Evolutionary conservation across 2,888 invertebrate genomes (phyloP).

Genomic region (Drosophila falleni): DNA sequence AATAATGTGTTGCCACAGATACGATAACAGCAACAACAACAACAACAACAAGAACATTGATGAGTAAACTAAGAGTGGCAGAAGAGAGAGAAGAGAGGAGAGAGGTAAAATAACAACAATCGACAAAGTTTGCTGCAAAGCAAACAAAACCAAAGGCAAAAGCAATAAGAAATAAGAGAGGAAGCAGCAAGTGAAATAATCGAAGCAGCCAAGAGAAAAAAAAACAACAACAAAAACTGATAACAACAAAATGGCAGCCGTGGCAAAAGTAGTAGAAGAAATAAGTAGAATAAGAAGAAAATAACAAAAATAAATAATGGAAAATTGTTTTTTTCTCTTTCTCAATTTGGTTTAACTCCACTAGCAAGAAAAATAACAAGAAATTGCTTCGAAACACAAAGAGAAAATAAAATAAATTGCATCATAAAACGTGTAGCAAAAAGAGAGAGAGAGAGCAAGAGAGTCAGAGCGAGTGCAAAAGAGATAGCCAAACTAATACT

Average conservation of each 20-base stretch:
- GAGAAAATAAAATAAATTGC: conserved; percentile 78
- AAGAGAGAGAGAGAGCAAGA: conserved; percentile 9
- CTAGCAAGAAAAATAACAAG: conserved; percentile 70
- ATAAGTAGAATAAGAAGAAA: conserved; percentile 49
- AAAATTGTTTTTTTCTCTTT: conserved; percentile 79
- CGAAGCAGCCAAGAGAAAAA: conserved; percentile 64
- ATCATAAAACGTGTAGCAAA: conserved; percentile 65
- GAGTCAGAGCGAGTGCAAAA: not conserved
- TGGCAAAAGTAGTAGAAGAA: conserved; percentile 48
- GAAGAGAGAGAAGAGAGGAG: not conserved
- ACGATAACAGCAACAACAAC: conserved; percentile 38
- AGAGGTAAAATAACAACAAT: conserved; percentile 46
- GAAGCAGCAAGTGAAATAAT: conserved; percentile 52
- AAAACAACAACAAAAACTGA: conserved; percentile 10
- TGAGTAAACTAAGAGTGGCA: conserved; percentile 14
- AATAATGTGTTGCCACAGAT: conserved; percentile 81
- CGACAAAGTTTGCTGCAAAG: conserved; percentile 54
- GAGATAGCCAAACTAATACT: conserved; percentile 42
- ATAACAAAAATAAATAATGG: conserved; percentile 77
- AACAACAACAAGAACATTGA: conserved; percentile 33
- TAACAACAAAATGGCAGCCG: conserved; percentile 56
- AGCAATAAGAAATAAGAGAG: conserved; percentile 51
- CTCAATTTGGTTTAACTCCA: conserved; percentile 40
- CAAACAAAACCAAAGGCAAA: conserved; percentile 50
- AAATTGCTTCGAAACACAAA: conserved; percentile 75